A percentile compares a stretch with the other conserved stretches of the same genome.
Evolutionary conservation across 2,888 invertebrate species (phyloP).

Genomic region (Sphaerophoria taeniata): DNA sequence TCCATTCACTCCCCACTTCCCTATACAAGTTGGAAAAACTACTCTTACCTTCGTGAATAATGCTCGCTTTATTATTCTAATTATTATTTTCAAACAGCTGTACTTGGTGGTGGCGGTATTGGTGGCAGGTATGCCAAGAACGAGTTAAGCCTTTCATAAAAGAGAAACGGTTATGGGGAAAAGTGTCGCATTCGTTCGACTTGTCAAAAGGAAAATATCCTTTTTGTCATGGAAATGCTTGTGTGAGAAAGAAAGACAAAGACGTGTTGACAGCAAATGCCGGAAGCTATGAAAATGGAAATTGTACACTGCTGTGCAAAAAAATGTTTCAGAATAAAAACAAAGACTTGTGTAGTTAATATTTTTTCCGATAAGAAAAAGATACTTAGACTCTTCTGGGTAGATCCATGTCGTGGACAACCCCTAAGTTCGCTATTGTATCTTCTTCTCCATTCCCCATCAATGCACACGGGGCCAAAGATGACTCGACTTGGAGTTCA

Average conservation of each 20-base stretch:
- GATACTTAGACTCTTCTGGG: too few relatives aligned
- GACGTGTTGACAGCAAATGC: constrained; percentile 30
- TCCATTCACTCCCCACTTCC: too few relatives aligned
- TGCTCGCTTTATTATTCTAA: constrained; percentile 65
- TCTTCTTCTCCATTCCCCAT: too few relatives aligned
- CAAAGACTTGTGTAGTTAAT: background rate
- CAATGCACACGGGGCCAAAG: too few relatives aligned
- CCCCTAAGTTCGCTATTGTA: too few relatives aligned
- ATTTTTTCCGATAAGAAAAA: too few relatives aligned
- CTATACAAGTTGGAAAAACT: constrained; percentile 7
- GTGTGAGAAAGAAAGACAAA: constrained; percentile 7
- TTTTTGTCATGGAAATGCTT: constrained; percentile 1
- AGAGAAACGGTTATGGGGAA: background rate
- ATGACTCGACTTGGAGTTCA: too few relatives aligned
- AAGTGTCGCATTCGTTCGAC: constrained; percentile 43
- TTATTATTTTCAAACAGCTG: constrained; percentile 66
- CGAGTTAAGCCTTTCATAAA: background rate
- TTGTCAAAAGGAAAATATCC: constrained; percentile 25
- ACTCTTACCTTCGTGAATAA: constrained; percentile 47
- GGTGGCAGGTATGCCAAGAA: background rate
- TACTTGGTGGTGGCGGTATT: background rate
- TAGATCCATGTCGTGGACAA: too few relatives aligned
- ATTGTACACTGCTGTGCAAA: constrained; percentile 1
- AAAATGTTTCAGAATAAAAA: background rate
- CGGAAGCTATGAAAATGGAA: constrained; percentile 19